Evolutionary conservation across 2,888 invertebrate genomes (phyloP).

Genomic region (Podabrus alpinus): DNA sequence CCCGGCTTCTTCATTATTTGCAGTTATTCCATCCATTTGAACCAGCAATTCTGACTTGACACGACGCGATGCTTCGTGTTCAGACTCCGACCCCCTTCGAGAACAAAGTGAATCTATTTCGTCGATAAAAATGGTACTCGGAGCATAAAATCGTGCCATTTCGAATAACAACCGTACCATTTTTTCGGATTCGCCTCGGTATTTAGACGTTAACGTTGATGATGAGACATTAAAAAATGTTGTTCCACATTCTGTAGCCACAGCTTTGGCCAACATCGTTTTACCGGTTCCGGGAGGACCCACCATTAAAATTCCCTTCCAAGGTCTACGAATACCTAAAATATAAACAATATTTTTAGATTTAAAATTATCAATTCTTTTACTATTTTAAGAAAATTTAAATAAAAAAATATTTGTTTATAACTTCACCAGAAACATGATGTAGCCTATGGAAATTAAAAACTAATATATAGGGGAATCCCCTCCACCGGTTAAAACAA

Average conservation of each 20-base stretch:
- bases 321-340: slow-evolving; percentile 87
- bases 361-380: too few species aligned
- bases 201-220: slow-evolving; percentile 96
- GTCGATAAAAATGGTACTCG: slow-evolving; percentile 98
- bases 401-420: too few species aligned
- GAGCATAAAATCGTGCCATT: slow-evolving; percentile 98
- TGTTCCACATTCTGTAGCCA: slow-evolving; percentile 96
- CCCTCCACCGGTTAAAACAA: not conserved
- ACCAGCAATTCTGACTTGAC: slow-evolving; percentile 97
- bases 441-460: too few species aligned
- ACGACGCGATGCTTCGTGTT: slow-evolving; percentile 95
- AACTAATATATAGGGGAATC: not conserved
- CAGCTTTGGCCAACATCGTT: slow-evolving; percentile 96
- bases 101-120: slow-evolving; percentile 98
- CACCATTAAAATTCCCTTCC: slow-evolving; percentile 96
- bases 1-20: slow-evolving; percentile 65
- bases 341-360: slow-evolving; percentile 3
- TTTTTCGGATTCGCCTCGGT: slow-evolving; percentile 98
- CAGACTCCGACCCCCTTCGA: slow-evolving; percentile 91
- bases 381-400: too few species aligned
- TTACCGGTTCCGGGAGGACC: slow-evolving; percentile 94
- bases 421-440: too few species aligned
- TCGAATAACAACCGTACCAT: slow-evolving; percentile 94
- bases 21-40: slow-evolving; percentile 97
- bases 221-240: slow-evolving; percentile 98